Evolutionary conservation across 2,113 vertebrate genomes (phyloP).

Genomic region (Trematocara stigmaticum): DNA sequence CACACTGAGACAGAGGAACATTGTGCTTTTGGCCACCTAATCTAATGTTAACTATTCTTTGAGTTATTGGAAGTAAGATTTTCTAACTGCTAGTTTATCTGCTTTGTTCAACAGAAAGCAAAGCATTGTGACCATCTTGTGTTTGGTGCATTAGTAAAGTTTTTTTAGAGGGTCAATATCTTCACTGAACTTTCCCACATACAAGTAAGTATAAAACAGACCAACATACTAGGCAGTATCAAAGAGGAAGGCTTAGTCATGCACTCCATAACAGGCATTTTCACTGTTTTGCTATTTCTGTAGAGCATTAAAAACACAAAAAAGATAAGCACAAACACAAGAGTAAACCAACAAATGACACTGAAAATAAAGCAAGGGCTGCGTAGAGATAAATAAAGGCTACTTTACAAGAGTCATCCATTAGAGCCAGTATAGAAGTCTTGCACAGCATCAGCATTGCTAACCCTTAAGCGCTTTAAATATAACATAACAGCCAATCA

Average conservation of each 20-base stretch:
- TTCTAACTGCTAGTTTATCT: not conserved
- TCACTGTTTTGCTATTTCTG: not conserved
- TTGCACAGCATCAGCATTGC: not conserved
- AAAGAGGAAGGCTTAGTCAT: not conserved
- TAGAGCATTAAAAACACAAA: not conserved
- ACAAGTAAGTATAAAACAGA: not conserved
- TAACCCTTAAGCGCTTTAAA: not conserved
- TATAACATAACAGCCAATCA: not conserved
- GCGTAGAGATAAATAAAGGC: not conserved
- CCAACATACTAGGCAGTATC: not conserved
- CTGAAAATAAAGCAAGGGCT: not conserved
- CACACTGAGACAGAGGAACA: not conserved
- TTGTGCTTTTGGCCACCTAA: not conserved
- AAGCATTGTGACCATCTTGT: not conserved
- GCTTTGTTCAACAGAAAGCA: not conserved
- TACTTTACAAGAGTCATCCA: not conserved
- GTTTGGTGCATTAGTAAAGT: not conserved
- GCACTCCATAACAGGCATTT: not conserved
- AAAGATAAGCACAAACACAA: not conserved
- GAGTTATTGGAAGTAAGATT: not conserved
- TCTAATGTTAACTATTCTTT: not conserved
- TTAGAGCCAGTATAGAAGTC: not conserved
- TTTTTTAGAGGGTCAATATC: not conserved
- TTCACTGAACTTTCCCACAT: not conserved
- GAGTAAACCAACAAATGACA: not conserved